Evolutionary conservation across 2,113 vertebrate genomes (phyloP), one percentile per base, ranked within the genome.

Genomic region (Podiceps cristatus): DNA sequence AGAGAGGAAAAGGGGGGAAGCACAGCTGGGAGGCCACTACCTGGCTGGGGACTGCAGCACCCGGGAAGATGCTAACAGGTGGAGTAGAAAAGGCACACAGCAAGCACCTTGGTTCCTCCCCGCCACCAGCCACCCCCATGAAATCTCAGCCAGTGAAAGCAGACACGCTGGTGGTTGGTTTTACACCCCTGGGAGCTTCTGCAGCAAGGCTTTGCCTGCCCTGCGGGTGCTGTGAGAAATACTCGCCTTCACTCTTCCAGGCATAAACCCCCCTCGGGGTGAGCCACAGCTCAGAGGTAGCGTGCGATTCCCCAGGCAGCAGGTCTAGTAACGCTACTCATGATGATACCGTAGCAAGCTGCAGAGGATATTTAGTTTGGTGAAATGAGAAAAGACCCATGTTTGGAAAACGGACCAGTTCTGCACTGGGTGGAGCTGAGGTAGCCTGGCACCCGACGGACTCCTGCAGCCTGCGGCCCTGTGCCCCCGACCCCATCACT

Each of bases 21-120:
- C 0, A 0, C 33, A 31, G 37, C 37, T 42, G 31, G 40, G 28
- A 0, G 1, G 60, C 29, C 0, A 0, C 35, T 66, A 18, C 72
- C 35, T 33, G 44, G 1, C 2, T 74, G 73, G 60, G 63, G 28
- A 19, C 28, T 4, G 87, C 66, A 35, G 72, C 3, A 3, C 0
- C 3, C 3, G 0, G 22, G 45, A 35, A 67, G n/a, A 37, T 67
- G 55, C 18, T 37, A 13, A 19, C 2, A 35, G 40, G 23, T 3
- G 3, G 31, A 69, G 45, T 27, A 52, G 31, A 49, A 52, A 45
- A 83, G 42, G 47, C 58, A 11, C 0, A 0, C 16, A 35, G 40
- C 8, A 23, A 90, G 45, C 11, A 25, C 45, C 31, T 53, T 7
- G n/a, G 13, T 88, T 66, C 62, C 11, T 72, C 23, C 69, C 35